Base-by-base conservation (phyloP, 2,113 vertebrate genomes). In the Mugil cephalus region DNA sequence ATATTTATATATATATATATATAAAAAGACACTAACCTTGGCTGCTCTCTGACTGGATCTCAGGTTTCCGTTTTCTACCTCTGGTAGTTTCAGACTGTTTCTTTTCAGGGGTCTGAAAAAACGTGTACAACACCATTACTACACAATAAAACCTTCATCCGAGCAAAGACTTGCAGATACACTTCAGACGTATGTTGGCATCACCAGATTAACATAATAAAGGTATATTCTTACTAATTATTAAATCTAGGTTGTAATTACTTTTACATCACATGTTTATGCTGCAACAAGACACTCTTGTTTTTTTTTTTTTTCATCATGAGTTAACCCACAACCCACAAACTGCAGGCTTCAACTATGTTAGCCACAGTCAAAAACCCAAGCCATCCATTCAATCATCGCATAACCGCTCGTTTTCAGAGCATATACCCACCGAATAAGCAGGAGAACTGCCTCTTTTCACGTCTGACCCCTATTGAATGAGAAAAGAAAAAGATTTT, bases 11-110 rank as follows among this genome's bases (percentile, higher is more conserved):
- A n/a, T n/a, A n/a, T n/a, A n/a, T n/a, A n/a, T n/a, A n/a, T n/a
- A 54, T 4, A 18, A 51, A 52, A 40, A 17, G 18, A 77, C 8
- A 19, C 90, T 92, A 91, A 99, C 98, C 98, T 95, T 99, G 98
- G 90, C 97, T 99, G 91, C 97, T 97, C 94, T 99, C 98, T 89
- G 96, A 97, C 89, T 98, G 98, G 88, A 92, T 95, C 85, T 99
- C 98, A 69, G 97, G 97, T 95, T 99, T 99, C 87, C 98, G 95
- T 92, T 99, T 99, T 91, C 98, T 95, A 89, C 96, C 96, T 91
- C 98, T 95, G 18, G 95, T 94, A 85, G 96, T 95, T 84, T 99
- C 98, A 4, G 96, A 95, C 79, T 95, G 97, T 90, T 99, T 99
- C 91, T 99, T 99, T 88, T 99, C 98, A 67, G 98, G 98, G 68